These are phyloP conservation scores for Otolemur crassicaudatus DNA, from an alignment of 2,797 vertebrate genomes.

Conservation along the genomic window DNA sequence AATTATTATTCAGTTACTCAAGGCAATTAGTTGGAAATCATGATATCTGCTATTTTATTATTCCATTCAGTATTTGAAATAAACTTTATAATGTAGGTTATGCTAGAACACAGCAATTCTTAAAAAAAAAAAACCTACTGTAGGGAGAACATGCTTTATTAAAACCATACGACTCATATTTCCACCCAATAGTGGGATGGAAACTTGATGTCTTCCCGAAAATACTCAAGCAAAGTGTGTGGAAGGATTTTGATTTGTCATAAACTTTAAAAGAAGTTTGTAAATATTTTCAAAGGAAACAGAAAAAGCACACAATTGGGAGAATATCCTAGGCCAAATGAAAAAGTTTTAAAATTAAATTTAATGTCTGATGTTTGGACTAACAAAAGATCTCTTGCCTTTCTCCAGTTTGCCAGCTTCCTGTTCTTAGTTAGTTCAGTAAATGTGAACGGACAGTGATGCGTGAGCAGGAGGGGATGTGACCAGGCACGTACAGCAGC, in stretches of 20 bases:
- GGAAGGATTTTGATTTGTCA: not conserved
- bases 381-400: not conserved
- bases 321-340: not conserved
- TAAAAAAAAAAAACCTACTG: not conserved
- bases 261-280: constrained; percentile 26
- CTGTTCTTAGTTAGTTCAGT: not conserved
- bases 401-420: not conserved
- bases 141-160: not conserved
- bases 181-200: not conserved
- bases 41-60: constrained; percentile 6
- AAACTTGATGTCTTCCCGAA: constrained; percentile 36
- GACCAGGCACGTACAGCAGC: not conserved
- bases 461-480: not conserved
- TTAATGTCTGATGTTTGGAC: not conserved
- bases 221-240: not conserved
- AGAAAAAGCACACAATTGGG: not conserved
- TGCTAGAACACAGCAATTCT: not conserved
- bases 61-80: constrained; percentile 39
- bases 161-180: not conserved
- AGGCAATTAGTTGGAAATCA: constrained; percentile 28
- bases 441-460: not conserved
- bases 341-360: constrained; percentile 31
- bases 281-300: constrained; percentile 56
- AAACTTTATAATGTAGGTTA: not conserved
- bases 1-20: not conserved